Evolutionary conservation across 2,888 invertebrate species (phyloP).

Genomic region (Ischnura elegans): DNA sequence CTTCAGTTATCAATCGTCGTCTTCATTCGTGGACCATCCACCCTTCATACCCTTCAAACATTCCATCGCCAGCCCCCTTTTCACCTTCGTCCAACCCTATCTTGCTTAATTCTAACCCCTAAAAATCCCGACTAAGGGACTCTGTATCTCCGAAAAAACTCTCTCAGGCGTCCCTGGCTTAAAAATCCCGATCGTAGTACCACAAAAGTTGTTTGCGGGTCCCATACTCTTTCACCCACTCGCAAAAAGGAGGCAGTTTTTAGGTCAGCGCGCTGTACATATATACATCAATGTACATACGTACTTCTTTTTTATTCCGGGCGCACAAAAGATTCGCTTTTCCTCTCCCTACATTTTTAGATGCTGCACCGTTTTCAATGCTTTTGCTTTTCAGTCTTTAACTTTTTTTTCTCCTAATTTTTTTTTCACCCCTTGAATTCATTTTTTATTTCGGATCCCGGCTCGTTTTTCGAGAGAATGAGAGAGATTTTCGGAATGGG

Average conservation of each 20-base stretch:
- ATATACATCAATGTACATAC: too few species aligned
- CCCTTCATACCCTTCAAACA: too few species aligned
- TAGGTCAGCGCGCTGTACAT: too few species aligned
- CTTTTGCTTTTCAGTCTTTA: background rate
- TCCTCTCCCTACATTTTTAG: background rate
- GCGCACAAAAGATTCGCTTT: slow-evolving; percentile 11
- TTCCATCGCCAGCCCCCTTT: background rate
- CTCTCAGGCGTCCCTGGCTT: background rate
- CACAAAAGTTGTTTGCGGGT: background rate
- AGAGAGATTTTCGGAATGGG: background rate
- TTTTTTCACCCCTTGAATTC: too few species aligned
- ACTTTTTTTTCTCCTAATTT: background rate
- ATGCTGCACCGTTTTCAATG: background rate
- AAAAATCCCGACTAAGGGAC: too few species aligned
- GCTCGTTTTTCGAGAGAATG: background rate
- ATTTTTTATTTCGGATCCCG: background rate
- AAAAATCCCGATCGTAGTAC: background rate
- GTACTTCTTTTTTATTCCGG: slow-evolving; percentile 16
- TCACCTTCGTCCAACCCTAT: background rate
- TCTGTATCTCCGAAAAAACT: background rate
- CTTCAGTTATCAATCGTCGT: background rate
- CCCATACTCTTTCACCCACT: background rate
- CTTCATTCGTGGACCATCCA: too few species aligned
- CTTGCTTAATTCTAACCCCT: too few species aligned
- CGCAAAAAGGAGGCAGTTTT: background rate